Base-by-base conservation (phyloP, 2,113 vertebrate genomes). In the Lycocorax pyrrhopterus region DNA sequence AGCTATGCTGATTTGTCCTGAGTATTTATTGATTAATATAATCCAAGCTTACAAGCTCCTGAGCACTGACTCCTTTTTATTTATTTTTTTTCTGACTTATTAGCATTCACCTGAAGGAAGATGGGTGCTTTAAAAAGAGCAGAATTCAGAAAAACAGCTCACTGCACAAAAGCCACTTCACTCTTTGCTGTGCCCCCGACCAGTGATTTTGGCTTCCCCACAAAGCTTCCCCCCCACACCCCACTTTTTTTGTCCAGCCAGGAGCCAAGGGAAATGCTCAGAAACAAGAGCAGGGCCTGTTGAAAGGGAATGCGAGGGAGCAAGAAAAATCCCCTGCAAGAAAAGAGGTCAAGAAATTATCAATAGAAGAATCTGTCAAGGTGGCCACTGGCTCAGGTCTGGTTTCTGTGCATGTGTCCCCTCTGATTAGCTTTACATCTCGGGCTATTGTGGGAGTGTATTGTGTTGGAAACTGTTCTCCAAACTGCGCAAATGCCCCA, bases 391-490 rank as follows among this genome's bases (percentile, higher is more conserved):
- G 52, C 26, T 62, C 67, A 63, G 43, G 49, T 84, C 66, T 33
- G 80, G 7, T 76, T 86, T 16, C 63, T 81, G 22, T 44, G 75
- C 17, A 77, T 13, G 60, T 72, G 93, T 93, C 92, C 93, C 68
- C 17, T 72, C 25, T 13, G 71, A 86, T 80, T 80, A 92, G 43
- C 64, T 89, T 96, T 67, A 73, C 41, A 52, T 81, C 68, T 35
- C 1, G 3, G 39, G 80, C 66, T 49, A 43, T 95, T 95, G 7
- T 73, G 55, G 52, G 27, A 87, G 71, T 21, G 29, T n/a, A 87
- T 93, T 89, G 86, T 96, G 79, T 23, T 75, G 84, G 92, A 93
- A 97, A 85, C 5, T 16, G 7, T 75, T 81, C 67, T 92, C 41
- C 43, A 81, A 27, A 59, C 41, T 14, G 39, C 37, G 49, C 76